Evolutionary conservation across 2,888 invertebrate species (phyloP).

Genomic region (Cynaeus angustus): DNA sequence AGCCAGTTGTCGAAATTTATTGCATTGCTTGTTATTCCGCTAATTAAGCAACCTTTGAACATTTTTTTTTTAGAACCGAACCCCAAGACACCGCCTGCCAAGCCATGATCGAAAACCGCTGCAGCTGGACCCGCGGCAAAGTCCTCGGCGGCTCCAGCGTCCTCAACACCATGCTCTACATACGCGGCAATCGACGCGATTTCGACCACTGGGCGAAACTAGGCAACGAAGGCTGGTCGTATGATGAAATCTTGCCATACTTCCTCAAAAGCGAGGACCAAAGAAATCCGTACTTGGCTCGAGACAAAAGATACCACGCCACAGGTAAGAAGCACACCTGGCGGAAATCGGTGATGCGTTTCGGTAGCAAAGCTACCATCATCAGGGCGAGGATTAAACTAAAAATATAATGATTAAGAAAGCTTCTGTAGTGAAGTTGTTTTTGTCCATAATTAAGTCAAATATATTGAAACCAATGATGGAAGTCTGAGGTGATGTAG

Average conservation of each 20-base stretch:
- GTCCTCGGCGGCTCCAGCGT: constrained; percentile 91
- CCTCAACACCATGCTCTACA: constrained; percentile 93
- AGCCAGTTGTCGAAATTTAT: too few species aligned
- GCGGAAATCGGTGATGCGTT: too few species aligned
- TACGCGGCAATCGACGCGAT: constrained; percentile 90
- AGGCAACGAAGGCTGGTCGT: constrained; percentile 93
- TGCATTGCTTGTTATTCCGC: too few species aligned
- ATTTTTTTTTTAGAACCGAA: constrained; percentile 77
- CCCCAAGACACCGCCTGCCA: constrained; percentile 89
- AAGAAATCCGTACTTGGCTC: constrained; percentile 89
- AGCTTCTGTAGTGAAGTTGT: too few species aligned
- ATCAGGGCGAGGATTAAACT: too few species aligned
- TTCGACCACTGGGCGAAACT: constrained; percentile 90
- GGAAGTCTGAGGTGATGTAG: too few species aligned
- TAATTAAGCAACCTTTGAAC: too few species aligned
- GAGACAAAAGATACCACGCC: constrained; percentile 80
- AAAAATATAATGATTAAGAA: too few species aligned
- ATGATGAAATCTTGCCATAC: constrained; percentile 85
- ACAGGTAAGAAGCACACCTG: constrained; percentile 79
- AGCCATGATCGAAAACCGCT: constrained; percentile 88
- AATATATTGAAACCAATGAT: too few species aligned
- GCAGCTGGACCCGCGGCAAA: constrained; percentile 93
- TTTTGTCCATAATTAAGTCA: too few species aligned
- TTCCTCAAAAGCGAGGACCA: constrained; percentile 93
- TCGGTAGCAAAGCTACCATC: too few species aligned